These are phyloP conservation scores for Atta colombica DNA, from an alignment of 1,140 invertebrate species.

Conservation along the genomic window DNA sequence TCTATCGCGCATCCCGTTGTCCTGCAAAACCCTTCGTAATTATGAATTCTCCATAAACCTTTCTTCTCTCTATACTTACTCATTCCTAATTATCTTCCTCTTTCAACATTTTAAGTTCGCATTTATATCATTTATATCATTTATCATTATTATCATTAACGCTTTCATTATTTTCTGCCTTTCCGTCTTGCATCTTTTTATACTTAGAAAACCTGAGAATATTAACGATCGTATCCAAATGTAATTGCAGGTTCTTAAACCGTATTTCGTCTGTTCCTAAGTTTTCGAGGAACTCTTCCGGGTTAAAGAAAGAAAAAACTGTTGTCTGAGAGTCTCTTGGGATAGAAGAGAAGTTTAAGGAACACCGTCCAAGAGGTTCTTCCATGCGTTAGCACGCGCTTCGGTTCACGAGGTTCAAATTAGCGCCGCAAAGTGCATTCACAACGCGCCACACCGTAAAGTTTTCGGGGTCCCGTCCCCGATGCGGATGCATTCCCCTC, in stretches of 20 bases:
- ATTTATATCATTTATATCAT: neutral
- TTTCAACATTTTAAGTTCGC: neutral
- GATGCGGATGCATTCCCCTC: neutral
- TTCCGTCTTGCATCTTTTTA: neutral
- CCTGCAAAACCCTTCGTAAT: conserved; percentile 1
- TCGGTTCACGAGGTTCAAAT: conserved; percentile 24
- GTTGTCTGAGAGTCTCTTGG: neutral
- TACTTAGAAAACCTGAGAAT: neutral
- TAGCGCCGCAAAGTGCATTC: conserved; percentile 22
- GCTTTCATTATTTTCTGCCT: neutral
- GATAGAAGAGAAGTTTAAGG: neutral
- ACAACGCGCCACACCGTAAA: conserved; percentile 45
- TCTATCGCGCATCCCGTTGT: conserved; percentile 2
- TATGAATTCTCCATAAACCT: neutral
- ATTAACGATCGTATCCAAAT: neutral
- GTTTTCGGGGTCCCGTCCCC: conserved; percentile 22
- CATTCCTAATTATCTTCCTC: neutral
- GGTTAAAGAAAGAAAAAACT: neutral
- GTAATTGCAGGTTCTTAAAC: neutral
- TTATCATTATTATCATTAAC: conserved; percentile 9
- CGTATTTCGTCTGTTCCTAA: neutral
- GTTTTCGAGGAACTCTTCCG: neutral
- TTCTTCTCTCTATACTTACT: neutral
- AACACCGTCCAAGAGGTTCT: neutral
- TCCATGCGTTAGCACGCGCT: neutral